These are phyloP conservation scores for Poecile atricapillus DNA, from an alignment of 2,113 vertebrate species.

Conservation along the genomic window DNA sequence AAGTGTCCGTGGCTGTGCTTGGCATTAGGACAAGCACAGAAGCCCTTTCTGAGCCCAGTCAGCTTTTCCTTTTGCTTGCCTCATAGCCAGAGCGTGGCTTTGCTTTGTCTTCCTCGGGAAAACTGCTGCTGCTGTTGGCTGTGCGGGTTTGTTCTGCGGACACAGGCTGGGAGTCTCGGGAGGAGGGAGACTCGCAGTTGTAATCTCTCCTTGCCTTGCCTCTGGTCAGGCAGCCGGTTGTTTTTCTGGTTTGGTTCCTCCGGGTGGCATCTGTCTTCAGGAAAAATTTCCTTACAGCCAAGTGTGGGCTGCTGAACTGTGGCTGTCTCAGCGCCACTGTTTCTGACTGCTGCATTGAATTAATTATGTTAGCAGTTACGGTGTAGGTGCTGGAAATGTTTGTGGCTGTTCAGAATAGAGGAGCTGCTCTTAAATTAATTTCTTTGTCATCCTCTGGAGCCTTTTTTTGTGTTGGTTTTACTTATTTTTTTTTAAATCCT, in stretches of 20 bases:
- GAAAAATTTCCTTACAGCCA: slow-evolving; percentile 52
- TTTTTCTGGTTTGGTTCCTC: slow-evolving; percentile 65
- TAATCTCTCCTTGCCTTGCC: slow-evolving; percentile 45
- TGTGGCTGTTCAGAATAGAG: not conserved
- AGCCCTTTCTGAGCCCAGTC: not conserved
- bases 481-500: not conserved
- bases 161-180: not conserved
- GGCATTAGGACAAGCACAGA: not conserved
- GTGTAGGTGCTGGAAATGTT: not conserved
- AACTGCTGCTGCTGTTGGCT: slow-evolving; percentile 18
- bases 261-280: slow-evolving; percentile 61
- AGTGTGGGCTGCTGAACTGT: slow-evolving; percentile 12
- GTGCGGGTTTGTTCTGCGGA: not conserved
- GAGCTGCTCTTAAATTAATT: not conserved
- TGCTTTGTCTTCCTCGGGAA: slow-evolving; percentile 8
- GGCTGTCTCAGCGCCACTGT: not conserved
- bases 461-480: not conserved
- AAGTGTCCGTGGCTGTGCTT: fast-evolving
- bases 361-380: not conserved
- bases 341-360: not conserved
- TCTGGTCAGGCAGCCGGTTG: slow-evolving; percentile 42
- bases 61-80: not conserved
- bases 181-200: not conserved
- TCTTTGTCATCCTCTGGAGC: not conserved
- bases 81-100: not conserved